Evolutionary conservation across 1,140 invertebrate genomes (phyloP).

Genomic region (Caenorhabditis briggsae): DNA sequence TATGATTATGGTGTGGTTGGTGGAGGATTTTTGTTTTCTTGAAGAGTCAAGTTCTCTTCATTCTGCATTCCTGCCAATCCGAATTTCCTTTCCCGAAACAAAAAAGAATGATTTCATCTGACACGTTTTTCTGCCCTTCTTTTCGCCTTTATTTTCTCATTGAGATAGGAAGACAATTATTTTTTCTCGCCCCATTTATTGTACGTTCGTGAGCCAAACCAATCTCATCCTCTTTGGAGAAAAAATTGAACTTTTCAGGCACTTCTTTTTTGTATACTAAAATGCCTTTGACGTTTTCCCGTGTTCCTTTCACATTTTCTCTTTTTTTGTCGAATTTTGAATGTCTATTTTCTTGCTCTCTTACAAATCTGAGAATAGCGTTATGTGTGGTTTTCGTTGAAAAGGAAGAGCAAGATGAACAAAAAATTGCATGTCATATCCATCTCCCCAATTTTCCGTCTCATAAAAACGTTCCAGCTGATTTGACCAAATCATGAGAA

Average conservation of each 20-base stretch:
- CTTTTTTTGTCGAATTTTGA: background rate
- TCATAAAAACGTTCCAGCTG: conserved; percentile 17
- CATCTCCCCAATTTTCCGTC: background rate
- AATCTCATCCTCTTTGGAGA: background rate
- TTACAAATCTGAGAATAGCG: no score
- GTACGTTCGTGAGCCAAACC: conserved; percentile 37
- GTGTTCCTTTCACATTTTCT: background rate
- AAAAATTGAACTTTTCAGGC: conserved; percentile 13
- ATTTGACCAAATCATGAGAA: conserved; percentile 5
- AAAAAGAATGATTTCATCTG: conserved; percentile 23
- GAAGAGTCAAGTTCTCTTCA: conserved; percentile 3
- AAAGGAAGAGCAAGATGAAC: no score
- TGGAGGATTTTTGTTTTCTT: background rate
- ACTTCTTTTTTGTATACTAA: background rate
- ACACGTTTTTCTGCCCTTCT: conserved; percentile 1
- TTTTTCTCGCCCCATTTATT: conserved; percentile 41
- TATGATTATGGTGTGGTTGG: conserved; percentile 13
- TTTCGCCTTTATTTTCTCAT: background rate
- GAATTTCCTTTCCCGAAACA: background rate
- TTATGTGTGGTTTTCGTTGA: no score
- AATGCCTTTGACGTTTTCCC: background rate
- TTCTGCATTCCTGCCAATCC: background rate
- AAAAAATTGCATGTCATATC: no score
- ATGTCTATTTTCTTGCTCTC: no score
- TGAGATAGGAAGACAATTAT: background rate